Base-by-base conservation (phyloP, 2,797 vertebrate genomes). In the Loriculus beryllinus region DNA sequence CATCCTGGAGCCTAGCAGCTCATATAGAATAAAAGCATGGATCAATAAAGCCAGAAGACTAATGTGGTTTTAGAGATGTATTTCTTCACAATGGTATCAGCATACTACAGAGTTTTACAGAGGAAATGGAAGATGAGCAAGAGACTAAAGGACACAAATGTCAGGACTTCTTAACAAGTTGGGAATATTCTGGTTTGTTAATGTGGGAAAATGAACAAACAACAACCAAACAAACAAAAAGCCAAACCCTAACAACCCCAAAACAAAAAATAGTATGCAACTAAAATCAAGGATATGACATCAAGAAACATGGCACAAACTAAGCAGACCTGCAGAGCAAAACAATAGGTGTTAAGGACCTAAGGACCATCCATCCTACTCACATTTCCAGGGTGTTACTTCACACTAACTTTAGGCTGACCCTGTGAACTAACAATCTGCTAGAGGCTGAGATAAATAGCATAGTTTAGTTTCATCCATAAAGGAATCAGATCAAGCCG, bases 61-160 rank as follows among this genome's bases (percentile, higher is more conserved):
- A 75, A 90, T 62, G 85, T 12, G 39, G 21, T 49, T 94, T 91
- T 69, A 37, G 14, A 64, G 31, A 88, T 52, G 13, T 75, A 68
- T 88, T 92, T 75, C 82, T 91, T 93, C 87, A 71, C 65, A 71
- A 31, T 21, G 45, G 6, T 48, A 87, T 78, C 84, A 87, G 39
- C 35, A 47, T 75, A 63, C 12, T n/a, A 37, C 31, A 29, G 42
- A 68, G 14, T 39, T 76, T 81, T 71, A 54, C 62, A 83, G n/a
- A 39, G 25, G 57, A 85, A 86, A 89, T 29, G 33, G 42, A 88
- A 81, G 37, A 54, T 51, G 54, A 91, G 17, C 17, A 42, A 75
- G 37, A 89, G 42, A 47, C 3, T 28, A 74, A 31, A 75, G 23
- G 47, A 86, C 35, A 68, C 43, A 37, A n/a, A 89, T 78, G 23